These are phyloP conservation scores for Matsumyia berberina DNA, from an alignment of 2,888 invertebrate genomes.

Conservation along the genomic window DNA sequence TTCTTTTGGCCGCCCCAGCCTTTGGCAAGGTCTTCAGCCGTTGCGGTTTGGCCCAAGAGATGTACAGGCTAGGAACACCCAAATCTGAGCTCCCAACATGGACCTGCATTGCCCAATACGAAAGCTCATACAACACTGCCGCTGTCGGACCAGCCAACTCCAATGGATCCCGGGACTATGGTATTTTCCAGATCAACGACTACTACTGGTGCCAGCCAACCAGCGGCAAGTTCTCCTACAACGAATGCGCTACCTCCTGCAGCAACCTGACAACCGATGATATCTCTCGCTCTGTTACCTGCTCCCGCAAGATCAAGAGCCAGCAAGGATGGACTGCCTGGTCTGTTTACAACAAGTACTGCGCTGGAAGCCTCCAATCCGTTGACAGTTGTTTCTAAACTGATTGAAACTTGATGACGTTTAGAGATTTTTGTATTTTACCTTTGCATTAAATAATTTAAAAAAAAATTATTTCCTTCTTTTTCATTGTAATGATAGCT, in stretches of 20 bases:
- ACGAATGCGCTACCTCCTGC: conserved; percentile 82
- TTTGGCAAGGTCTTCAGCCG: conserved; percentile 78
- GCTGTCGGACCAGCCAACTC: conserved; percentile 84
- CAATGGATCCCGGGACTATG: conserved; percentile 85
- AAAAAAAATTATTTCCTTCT: not conserved
- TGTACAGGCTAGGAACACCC: conserved; percentile 82
- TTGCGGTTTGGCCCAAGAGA: conserved; percentile 81
- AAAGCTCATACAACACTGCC: conserved; percentile 84
- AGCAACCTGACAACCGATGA: conserved; percentile 80
- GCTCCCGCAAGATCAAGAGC: conserved; percentile 80
- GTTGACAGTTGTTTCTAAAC: conserved; percentile 80
- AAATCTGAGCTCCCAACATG: conserved; percentile 80
- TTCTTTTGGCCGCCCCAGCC: conserved; percentile 77
- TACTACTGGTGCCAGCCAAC: conserved; percentile 82
- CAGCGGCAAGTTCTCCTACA: conserved; percentile 79
- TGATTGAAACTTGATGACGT: not conserved
- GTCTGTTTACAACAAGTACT: conserved; percentile 80
- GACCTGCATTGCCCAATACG: conserved; percentile 82
- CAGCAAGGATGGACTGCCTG: conserved; percentile 83
- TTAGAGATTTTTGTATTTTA: not conserved
- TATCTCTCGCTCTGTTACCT: conserved; percentile 80
- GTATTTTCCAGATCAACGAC: conserved; percentile 84
- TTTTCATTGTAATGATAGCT: too few relatives aligned
- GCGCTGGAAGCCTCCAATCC: conserved; percentile 78
- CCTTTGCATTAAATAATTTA: conserved; percentile 1